Evolutionary conservation across 2,888 invertebrate species (phyloP), one percentile per base, ranked within the genome.

Genomic region (Pseudococcus longispinus): DNA sequence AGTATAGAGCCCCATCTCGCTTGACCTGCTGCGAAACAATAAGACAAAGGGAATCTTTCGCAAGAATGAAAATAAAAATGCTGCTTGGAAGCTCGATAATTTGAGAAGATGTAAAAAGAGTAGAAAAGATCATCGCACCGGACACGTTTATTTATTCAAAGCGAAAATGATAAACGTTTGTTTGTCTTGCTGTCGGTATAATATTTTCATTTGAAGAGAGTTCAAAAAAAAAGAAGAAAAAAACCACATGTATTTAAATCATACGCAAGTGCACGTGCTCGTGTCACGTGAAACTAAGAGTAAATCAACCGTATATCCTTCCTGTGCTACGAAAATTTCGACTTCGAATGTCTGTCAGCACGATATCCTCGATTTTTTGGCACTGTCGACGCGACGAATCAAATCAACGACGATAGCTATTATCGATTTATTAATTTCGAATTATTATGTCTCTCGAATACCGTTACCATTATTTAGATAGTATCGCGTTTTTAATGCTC

Each of bases 261-360:
- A 70, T 70, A 84, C 29, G 55, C 55, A 84, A 83, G 51, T 83
- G 84, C 84, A 84, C 55, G 51, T 37, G 70, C 70, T 42, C 42
- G 42, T 42, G 70, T 77, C 51, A 86, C 46, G 51, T n/a, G 77
- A 80, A 80, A 44, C 42, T 77, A 77, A 46, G 74, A 8, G 37
- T 55, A 77, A 80, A 51, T 77, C 77, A 80, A 51, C 86, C 86
- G 80, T 18, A 86, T 51, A 86, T 86, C 86, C 86, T 86, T 86
- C 80, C 86, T 77, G 86, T 70, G 51, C 51, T 44, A 29, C 15
- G 77, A 9, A 74, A 80, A 80, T 74, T 55, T 80, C 11, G 9
- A 80, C 18, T 80, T 80, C 9, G 42, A 80, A 80, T 42, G 42
- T 80, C 55, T 86, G 86, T 86, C 80, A 80, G 8, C 44, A 29